These are phyloP conservation scores for Centropus bengalensis DNA, from an alignment of 2,113 vertebrate genomes.

Conservation along the genomic window DNA sequence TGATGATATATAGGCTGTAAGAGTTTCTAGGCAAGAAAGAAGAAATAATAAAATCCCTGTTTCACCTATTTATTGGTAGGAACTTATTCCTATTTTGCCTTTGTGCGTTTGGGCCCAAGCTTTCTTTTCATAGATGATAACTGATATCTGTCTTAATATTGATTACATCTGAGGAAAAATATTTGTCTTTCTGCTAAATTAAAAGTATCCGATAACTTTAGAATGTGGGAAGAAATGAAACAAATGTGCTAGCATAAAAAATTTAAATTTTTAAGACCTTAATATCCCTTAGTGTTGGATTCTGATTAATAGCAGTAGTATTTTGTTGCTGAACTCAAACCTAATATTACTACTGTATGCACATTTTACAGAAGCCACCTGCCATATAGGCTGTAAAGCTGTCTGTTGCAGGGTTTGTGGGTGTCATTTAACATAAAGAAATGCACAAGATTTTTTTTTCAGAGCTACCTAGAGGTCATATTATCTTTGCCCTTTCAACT, in stretches of 20 bases:
- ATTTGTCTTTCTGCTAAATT: background rate
- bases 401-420: background rate
- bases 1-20: constrained; percentile 29
- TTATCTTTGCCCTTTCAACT: constrained; percentile 11
- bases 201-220: background rate
- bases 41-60: background rate
- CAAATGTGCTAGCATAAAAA: background rate
- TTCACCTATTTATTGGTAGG: background rate
- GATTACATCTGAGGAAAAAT: background rate
- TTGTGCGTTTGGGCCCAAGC: background rate
- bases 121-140: background rate
- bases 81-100: background rate
- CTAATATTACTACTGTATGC: background rate
- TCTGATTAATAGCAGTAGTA: background rate
- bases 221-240: background rate
- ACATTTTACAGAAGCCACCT: background rate
- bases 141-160: background rate
- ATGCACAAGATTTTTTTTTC: background rate
- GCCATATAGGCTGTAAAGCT: background rate
- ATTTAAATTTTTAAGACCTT: background rate
- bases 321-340: constrained; percentile 23
- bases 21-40: background rate
- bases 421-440: background rate
- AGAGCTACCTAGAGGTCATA: background rate
- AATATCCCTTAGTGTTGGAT: background rate